Evolutionary conservation across 1,140 invertebrate genomes (phyloP).

Genomic region (Drosophila gunungcola): DNA sequence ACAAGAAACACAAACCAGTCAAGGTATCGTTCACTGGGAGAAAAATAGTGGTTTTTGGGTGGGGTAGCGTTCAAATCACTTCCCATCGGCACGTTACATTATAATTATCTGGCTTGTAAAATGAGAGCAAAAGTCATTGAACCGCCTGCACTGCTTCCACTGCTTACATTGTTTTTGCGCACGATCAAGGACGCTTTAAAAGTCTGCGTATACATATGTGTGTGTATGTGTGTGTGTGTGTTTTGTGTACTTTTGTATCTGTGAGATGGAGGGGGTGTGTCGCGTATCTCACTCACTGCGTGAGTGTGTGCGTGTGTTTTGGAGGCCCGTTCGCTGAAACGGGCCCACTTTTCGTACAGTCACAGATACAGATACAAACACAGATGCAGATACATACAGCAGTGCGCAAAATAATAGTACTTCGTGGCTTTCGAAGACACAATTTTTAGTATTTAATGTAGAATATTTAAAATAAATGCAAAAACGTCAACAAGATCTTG

Average conservation of each 20-base stretch:
- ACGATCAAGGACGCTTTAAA: constrained; percentile 48
- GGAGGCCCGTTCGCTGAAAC: constrained; percentile 67
- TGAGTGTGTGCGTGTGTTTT: constrained; percentile 41
- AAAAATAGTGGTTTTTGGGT: constrained; percentile 7
- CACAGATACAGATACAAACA: constrained; percentile 16
- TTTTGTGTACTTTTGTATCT: constrained; percentile 15
- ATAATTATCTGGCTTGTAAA: constrained; percentile 2
- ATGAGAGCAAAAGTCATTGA: constrained; percentile 37
- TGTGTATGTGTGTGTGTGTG: constrained; percentile 5
- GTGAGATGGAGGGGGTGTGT: constrained; percentile 45
- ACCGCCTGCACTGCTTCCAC: constrained; percentile 18
- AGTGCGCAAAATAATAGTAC: constrained; percentile 17
- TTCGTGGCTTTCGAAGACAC: not conserved
- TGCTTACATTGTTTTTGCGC: constrained; percentile 30
- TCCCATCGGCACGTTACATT: constrained; percentile 1
- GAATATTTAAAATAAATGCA: no score
- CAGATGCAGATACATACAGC: constrained; percentile 24
- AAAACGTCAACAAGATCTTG: no score
- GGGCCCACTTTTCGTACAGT: constrained; percentile 52
- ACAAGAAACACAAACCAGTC: constrained; percentile 2
- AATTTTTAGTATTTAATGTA: no score
- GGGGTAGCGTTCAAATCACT: not conserved
- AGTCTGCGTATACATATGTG: no score
- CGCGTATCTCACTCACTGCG: constrained; percentile 28
- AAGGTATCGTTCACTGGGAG: constrained; percentile 11